phyloP scores from a whole-genome alignment of 2,113 vertebrate species.

The Dromiciops gliroides region DNA sequence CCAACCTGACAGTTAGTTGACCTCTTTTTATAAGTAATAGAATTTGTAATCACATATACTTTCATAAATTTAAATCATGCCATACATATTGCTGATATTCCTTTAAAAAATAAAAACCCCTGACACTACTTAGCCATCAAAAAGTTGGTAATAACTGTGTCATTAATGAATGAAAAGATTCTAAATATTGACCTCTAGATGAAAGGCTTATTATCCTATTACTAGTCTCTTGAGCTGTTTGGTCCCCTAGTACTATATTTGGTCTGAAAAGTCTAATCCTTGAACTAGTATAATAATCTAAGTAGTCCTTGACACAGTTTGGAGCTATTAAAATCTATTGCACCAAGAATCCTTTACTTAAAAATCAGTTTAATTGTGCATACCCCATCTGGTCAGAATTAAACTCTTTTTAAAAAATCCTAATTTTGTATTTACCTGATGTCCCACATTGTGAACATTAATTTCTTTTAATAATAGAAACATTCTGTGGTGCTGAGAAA shows the following conservation, averaged over 20 bases:
- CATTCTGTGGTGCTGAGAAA: constrained; percentile 52
- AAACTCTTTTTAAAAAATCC: constrained; percentile 55
- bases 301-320: constrained; percentile 77
- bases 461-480: constrained; percentile 51
- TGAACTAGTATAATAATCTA: constrained; percentile 67
- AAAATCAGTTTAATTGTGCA: constrained; percentile 72
- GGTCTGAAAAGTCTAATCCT: constrained; percentile 67
- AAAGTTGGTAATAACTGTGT: constrained; percentile 58
- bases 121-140: constrained; percentile 52
- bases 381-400: constrained; percentile 76
- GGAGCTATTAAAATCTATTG: constrained; percentile 70
- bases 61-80: constrained; percentile 67
- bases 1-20: constrained; percentile 45
- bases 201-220: constrained; percentile 74
- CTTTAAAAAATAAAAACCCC: constrained; percentile 54
- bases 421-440: constrained; percentile 62
- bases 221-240: constrained; percentile 60
- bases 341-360: constrained; percentile 79
- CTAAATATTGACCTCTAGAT: constrained; percentile 64
- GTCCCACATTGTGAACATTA: constrained; percentile 12
- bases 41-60: constrained; percentile 61
- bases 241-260: constrained; percentile 51
- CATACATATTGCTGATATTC: constrained; percentile 66
- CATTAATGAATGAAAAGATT: constrained; percentile 66
- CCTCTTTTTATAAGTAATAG: constrained; percentile 66